Base-by-base conservation (phyloP, 2,113 vertebrate species). In the Centropus unirufus region DNA sequence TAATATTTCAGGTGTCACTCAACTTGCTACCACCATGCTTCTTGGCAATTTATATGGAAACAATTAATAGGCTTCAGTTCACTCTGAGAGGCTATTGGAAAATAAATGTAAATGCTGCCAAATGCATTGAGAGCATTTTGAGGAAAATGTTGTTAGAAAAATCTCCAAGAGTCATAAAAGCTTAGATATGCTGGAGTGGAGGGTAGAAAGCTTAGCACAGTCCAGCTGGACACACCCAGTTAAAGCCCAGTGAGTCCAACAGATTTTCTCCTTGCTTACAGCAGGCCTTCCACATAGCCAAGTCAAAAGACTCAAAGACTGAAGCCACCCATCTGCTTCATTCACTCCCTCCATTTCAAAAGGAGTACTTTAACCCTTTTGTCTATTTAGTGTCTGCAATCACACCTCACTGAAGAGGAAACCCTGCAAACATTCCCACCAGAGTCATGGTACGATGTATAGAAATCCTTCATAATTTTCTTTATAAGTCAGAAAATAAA, bases 1-100 rank as follows among this genome's bases (percentile, higher is more conserved):
- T 92, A 87, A 89, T 78, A 89, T 66, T 91, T 80, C 80, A 94
- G 77, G 83, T 95, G 94, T 88, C 87, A 93, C 72, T 95, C 89
- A 95, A 79, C 76, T 74, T 90, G 40, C 32, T 82, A 76, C 14
- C 10, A 4, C 58, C 51, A 34, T n/a, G 26, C n/a, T 93, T 80
- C 78, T 78, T 44, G 26, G 63, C 40, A 90, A 92, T 82, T 92
- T 89, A 81, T 64, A 68, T 7, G 20, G 70, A 90, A 96, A 75
- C 16, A 81, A 79, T 72, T 84, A 82, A 68, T 61, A 86, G 49
- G 57, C 14, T 89, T 79, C 59, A 61, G 77, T 87, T 88, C 82
- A 79, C 47, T 57, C 24, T 47, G 57, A 76, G 42, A 89, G n/a
- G 39, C 30, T 83, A 39, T 5, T 5, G 2, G 22, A 68, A 15